phyloP scores from a whole-genome alignment of 2,113 vertebrate genomes.

The Ptilorrhoa leucosticta region DNA sequence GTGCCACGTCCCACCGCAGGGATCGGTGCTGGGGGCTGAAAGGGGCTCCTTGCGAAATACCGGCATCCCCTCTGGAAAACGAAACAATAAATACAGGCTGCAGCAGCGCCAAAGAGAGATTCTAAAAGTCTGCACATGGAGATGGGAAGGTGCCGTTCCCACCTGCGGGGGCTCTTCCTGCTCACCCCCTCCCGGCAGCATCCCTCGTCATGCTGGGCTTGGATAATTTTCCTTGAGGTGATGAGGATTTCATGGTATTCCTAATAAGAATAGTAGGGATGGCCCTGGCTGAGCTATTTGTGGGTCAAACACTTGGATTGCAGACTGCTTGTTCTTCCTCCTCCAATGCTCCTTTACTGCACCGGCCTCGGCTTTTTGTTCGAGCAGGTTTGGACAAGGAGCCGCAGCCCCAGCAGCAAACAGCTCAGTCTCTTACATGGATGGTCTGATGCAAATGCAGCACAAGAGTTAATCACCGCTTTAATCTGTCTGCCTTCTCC shows the following conservation, averaged over 20 bases:
- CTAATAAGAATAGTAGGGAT: rapidly evolving
- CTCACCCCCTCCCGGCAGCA: neutral
- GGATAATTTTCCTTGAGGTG: neutral
- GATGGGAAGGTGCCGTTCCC: rapidly evolving
- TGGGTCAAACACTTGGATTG: neutral
- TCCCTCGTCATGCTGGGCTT: rapidly evolving
- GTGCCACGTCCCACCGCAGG: rapidly evolving
- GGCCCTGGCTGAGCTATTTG: rapidly evolving
- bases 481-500: neutral
- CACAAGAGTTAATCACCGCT: neutral
- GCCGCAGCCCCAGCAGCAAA: neutral
- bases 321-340: neutral
- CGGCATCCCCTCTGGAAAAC: neutral
- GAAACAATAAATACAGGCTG: rapidly evolving
- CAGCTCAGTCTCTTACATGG: rapidly evolving
- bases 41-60: rapidly evolving
- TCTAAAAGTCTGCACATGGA: rapidly evolving
- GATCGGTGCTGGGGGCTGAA: rapidly evolving
- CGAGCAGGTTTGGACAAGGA: neutral
- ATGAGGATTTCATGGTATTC: neutral
- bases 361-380: neutral
- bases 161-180: neutral
- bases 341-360: rapidly evolving
- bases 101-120: neutral
- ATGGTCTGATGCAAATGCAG: neutral